These are phyloP conservation scores for Pogonophryne albipinna DNA, from an alignment of 2,797 vertebrate species.

Conservation along the genomic window DNA sequence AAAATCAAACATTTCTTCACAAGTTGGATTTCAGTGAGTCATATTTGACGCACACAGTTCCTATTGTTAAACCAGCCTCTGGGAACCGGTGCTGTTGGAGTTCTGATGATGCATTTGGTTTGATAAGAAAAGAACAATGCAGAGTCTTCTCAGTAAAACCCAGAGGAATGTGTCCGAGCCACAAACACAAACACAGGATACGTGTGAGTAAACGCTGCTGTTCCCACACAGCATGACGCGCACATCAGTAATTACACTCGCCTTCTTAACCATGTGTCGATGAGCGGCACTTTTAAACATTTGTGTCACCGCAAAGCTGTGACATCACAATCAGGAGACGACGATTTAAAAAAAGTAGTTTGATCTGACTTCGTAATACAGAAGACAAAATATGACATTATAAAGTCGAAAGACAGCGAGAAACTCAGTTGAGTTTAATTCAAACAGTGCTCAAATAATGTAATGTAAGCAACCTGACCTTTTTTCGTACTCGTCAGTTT, in stretches of 20 bases:
- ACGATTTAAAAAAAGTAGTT: not conserved
- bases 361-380: too few species aligned
- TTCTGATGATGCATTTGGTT: not conserved
- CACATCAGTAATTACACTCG: constrained; percentile 40
- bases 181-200: constrained; percentile 29
- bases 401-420: too few species aligned
- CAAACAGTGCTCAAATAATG: too few species aligned
- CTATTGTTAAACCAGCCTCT: not conserved
- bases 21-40: too few species aligned
- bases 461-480: too few species aligned
- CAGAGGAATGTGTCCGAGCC: constrained; percentile 62
- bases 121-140: constrained; percentile 7
- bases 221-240: constrained; percentile 1
- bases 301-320: constrained; percentile 3
- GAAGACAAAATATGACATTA: too few species aligned
- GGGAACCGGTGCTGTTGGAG: not conserved
- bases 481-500: too few species aligned
- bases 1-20: too few species aligned
- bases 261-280: not conserved
- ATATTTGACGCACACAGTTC: not conserved
- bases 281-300: constrained; percentile 14
- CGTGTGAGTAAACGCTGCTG: constrained; percentile 23
- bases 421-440: too few species aligned
- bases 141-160: constrained; percentile 58
- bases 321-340: not conserved